phyloP scores from a whole-genome alignment of 2,113 vertebrate genomes.

The Otocyon megalotis region DNA sequence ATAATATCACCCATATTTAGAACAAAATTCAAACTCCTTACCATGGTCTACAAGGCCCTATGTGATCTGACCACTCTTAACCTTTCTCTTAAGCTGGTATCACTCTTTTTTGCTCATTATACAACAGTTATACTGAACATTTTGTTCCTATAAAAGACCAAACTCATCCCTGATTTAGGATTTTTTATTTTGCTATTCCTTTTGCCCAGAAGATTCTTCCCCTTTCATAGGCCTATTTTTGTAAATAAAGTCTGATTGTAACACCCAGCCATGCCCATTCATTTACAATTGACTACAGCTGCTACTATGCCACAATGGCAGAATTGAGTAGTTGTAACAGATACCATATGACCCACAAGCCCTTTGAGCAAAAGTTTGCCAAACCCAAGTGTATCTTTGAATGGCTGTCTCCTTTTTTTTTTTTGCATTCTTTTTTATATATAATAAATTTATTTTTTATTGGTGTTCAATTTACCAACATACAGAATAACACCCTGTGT shows the following conservation, averaged over 20 bases:
- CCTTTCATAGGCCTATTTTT: slow-evolving; percentile 44
- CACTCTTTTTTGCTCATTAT: not conserved
- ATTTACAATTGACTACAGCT: not conserved
- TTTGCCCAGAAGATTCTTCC: not conserved
- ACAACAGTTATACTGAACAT: not conserved
- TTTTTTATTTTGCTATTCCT: not conserved
- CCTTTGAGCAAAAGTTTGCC: not conserved
- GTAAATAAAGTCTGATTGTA: slow-evolving; percentile 40
- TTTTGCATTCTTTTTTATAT: too few species aligned
- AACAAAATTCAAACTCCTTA: slow-evolving; percentile 2
- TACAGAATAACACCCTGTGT: too few species aligned
- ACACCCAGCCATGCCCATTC: not conserved
- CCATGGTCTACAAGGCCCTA: not conserved
- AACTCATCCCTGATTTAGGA: not conserved
- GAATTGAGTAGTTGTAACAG: not conserved
- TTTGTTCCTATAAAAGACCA: not conserved
- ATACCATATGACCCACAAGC: not conserved
- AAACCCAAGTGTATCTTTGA: not conserved
- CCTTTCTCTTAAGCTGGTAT: not conserved
- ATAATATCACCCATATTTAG: not conserved
- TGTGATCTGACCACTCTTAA: not conserved
- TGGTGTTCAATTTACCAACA: too few species aligned
- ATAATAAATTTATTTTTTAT: too few species aligned
- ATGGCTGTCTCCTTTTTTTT: not conserved
- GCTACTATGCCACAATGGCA: not conserved